phyloP scores from a whole-genome alignment of 2,888 invertebrate genomes.

The Phaonia tiefii region DNA sequence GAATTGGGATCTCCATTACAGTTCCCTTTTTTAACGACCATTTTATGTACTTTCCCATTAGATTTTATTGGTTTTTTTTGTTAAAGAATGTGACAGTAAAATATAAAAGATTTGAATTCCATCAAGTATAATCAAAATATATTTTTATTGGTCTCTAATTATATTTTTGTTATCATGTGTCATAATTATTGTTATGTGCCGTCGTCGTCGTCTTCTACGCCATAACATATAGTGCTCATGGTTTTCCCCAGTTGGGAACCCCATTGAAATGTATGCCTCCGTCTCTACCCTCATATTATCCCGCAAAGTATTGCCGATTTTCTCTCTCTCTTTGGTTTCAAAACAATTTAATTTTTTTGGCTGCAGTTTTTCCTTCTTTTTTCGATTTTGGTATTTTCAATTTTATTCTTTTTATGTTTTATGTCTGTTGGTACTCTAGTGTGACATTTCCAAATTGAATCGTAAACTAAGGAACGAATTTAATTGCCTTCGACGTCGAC shows the following conservation, averaged over 20 bases:
- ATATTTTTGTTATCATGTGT: constrained; percentile 2
- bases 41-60: constrained; percentile 20
- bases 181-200: constrained; percentile 24
- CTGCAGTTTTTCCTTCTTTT: background rate
- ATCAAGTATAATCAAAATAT: background rate
- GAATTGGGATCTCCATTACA: background rate
- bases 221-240: too few species aligned
- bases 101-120: constrained; percentile 1
- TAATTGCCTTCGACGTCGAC: constrained; percentile 43
- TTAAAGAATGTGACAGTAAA: background rate
- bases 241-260: constrained; percentile 2
- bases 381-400: background rate
- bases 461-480: constrained; percentile 42
- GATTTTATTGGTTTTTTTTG: background rate
- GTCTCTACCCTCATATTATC: background rate
- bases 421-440: background rate
- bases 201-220: too few species aligned
- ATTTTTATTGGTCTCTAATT: too few species aligned
- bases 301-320: background rate
- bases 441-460: constrained; percentile 49
- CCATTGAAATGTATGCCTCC: constrained; percentile 7
- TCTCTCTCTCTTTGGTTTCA: background rate
- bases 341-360: background rate
- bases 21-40: constrained; percentile 3
- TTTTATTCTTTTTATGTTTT: background rate